A percentile compares a stretch with the other conserved stretches of the same genome.
These are phyloP conservation scores for Rhea pennata DNA, from an alignment of 2,113 vertebrate genomes.

Conservation along the genomic window DNA sequence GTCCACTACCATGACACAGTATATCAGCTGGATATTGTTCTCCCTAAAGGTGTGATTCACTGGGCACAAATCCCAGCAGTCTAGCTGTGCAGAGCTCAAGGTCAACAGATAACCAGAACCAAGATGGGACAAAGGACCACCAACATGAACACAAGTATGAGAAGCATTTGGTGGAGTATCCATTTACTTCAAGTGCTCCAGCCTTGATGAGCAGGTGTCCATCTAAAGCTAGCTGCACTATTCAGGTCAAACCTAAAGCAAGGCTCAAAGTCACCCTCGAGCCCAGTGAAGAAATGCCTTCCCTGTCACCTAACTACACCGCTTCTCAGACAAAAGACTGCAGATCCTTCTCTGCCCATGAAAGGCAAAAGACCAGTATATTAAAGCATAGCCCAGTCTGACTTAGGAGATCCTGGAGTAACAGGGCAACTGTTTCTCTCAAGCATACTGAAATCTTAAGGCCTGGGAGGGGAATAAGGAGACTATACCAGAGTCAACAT, in stretches of 20 bases:
- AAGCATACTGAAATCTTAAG: background rate
- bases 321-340: background rate
- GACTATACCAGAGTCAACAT: background rate
- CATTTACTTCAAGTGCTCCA: background rate
- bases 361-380: background rate
- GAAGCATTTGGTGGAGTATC: background rate
- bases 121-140: fast-evolving
- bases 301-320: background rate
- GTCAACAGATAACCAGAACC: background rate
- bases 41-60: background rate
- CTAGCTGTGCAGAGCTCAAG: background rate
- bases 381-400: background rate
- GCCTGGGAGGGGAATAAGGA: background rate
- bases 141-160: background rate
- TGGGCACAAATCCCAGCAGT: background rate
- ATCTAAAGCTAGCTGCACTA: background rate
- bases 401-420: background rate
- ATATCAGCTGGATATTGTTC: background rate
- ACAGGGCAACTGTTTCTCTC: background rate
- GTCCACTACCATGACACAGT: background rate
- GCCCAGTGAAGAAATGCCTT: background rate
- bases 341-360: background rate
- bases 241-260: background rate
- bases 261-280: background rate
- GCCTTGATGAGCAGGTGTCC: background rate